phyloP scores from a whole-genome alignment of 2,888 invertebrate species.

The Thymelicus lineola region DNA sequence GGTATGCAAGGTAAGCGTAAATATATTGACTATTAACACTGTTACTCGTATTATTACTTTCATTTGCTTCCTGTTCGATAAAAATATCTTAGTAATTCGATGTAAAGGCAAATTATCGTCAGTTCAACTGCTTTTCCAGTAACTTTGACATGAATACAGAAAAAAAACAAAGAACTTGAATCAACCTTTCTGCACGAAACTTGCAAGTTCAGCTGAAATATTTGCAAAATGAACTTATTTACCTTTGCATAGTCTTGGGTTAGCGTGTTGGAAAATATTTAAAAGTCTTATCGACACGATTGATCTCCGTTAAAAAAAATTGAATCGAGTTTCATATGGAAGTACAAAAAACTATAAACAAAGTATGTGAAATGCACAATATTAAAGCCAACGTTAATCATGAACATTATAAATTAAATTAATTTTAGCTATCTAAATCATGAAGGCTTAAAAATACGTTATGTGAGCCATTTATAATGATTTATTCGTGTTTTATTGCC shows the following conservation, averaged over 20 bases:
- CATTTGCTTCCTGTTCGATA: too few species aligned
- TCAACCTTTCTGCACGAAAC: slow-evolving; percentile 18
- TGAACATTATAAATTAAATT: slow-evolving; percentile 32
- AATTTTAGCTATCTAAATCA: slow-evolving; percentile 33
- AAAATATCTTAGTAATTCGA: too few species aligned
- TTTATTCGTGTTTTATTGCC: slow-evolving; percentile 32
- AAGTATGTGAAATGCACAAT: slow-evolving; percentile 32
- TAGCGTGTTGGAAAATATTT: slow-evolving; percentile 36
- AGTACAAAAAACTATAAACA: slow-evolving; percentile 13
- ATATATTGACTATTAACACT: too few species aligned
- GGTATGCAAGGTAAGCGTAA: too few species aligned
- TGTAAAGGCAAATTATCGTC: too few species aligned
- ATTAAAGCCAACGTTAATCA: slow-evolving; percentile 31
- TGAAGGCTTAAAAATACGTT: slow-evolving; percentile 28
- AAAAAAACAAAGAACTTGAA: slow-evolving; percentile 23
- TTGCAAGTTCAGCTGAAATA: slow-evolving; percentile 37
- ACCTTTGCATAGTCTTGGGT: slow-evolving; percentile 36
- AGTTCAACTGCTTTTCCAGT: too few species aligned
- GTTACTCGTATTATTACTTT: too few species aligned
- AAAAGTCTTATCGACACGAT: slow-evolving; percentile 28
- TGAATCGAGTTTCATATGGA: slow-evolving; percentile 22
- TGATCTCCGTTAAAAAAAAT: slow-evolving; percentile 20
- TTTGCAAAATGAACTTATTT: slow-evolving; percentile 42
- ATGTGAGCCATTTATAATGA: slow-evolving; percentile 24
- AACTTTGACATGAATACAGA: background rate